A percentile compares a stretch with the other conserved stretches of the same genome.
These are phyloP conservation scores for Goniozus legneri DNA, from an alignment of 1,140 invertebrate species.

Conservation along the genomic window DNA sequence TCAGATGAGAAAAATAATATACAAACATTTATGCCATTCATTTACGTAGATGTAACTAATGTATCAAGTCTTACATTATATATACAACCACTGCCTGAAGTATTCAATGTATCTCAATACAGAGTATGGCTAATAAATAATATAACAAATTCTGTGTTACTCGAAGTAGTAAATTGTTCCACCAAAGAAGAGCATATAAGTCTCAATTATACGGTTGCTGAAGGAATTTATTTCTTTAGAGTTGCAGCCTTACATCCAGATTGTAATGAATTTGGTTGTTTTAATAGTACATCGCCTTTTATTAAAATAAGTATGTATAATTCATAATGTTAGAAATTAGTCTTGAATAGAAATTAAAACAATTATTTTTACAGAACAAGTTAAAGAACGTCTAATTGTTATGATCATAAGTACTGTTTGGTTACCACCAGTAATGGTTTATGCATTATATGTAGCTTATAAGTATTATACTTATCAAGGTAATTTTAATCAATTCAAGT, in stretches of 20 bases:
- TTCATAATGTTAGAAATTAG: conserved; percentile 1
- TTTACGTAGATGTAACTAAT: conserved; percentile 42
- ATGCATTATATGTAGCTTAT: conserved; percentile 38
- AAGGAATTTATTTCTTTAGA: conserved; percentile 42
- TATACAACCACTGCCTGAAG: conserved; percentile 38
- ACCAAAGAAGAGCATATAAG: conserved; percentile 17
- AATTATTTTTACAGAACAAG: conserved; percentile 26
- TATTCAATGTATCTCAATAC: conserved; percentile 39
- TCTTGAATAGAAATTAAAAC: too few relatives aligned
- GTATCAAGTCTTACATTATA: conserved; percentile 27
- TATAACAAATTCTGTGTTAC: conserved; percentile 21
- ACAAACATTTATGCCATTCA: conserved; percentile 34
- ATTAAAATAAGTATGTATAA: conserved; percentile 39
- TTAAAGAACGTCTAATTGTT: conserved; percentile 36
- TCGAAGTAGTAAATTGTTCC: conserved; percentile 18
- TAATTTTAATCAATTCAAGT: too few relatives aligned
- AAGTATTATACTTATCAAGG: conserved; percentile 40
- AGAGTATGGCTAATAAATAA: conserved; percentile 42
- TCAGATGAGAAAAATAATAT: conserved; percentile 25
- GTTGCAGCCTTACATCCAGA: conserved; percentile 40
- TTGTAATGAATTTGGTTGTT: conserved; percentile 37
- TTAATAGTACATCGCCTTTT: conserved; percentile 40
- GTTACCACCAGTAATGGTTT: conserved; percentile 45
- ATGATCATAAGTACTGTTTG: conserved; percentile 50
- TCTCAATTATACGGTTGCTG: conserved; percentile 27